Conservation (phyloP, 2,797 vertebrate species). For the Amazona ochrocephala region DNA sequence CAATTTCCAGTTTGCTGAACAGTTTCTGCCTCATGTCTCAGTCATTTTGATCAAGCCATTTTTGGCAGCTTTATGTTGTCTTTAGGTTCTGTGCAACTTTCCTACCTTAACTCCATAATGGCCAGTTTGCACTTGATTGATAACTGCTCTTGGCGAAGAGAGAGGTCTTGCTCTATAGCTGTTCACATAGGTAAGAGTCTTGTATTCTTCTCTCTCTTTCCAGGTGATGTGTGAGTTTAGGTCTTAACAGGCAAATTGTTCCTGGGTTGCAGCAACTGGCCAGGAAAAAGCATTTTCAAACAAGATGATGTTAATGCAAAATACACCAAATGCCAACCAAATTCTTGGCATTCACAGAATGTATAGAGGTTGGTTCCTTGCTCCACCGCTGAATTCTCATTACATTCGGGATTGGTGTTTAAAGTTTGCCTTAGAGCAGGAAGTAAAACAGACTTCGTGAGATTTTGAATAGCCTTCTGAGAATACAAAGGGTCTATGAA, state of each 20-base stretch:
- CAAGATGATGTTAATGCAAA: neutral
- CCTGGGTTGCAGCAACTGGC: neutral
- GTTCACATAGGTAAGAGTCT: neutral
- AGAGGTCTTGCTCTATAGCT: neutral
- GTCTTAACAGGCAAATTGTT: neutral
- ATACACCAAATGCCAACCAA: neutral
- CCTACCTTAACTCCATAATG: neutral
- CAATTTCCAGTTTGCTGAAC: conserved; percentile 33
- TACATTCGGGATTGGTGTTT: neutral
- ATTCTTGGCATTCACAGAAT: neutral
- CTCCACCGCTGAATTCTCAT: neutral
- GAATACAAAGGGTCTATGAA: neutral
- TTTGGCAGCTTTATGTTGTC: neutral
- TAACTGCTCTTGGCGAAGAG: neutral
- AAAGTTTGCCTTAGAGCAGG: neutral
- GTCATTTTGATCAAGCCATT: neutral
- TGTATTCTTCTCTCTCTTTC: neutral
- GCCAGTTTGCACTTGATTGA: neutral
- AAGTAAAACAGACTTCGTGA: neutral
- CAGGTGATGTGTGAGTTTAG: neutral
- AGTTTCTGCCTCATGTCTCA: conserved; percentile 23
- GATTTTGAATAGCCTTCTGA: neutral
- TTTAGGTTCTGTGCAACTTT: neutral
- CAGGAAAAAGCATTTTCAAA: neutral
- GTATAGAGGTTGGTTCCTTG: neutral